Base-by-base conservation (phyloP, 2,113 vertebrate genomes). In the Hyperoodon ampullatus region DNA sequence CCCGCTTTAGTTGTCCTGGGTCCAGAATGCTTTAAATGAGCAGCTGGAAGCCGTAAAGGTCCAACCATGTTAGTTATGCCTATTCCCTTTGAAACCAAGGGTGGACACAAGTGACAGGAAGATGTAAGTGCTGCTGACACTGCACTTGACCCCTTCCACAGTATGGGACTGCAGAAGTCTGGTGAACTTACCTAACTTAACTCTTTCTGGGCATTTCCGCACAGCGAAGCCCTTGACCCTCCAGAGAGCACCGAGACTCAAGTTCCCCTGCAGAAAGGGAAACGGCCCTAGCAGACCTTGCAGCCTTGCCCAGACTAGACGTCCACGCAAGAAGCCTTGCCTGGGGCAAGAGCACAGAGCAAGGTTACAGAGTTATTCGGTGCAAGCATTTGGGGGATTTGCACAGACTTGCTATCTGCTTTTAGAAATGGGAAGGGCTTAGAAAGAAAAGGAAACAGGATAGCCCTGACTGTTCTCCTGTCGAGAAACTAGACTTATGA, bases 31-130 rank as follows among this genome's bases (percentile, higher is more conserved):
- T 98, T 98, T 96, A 98, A 98, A 98, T 98, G 98, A 98, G 98
- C 98, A 98, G 96, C 98, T 97, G 98, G 97, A 97, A 97, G 97
- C 90, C 88, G 80, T 78, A 98, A 97, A 98, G 97, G 97, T 98
- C 98, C 98, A 72, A 65, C 93, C 97, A 97, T 96, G 97, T 98
- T 98, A 98, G 86, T 97, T 96, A 96, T 88, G 98, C 97, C 93
- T 98, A 98, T 97, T 98, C 97, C 97, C 98, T 98, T 97, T 98
- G 98, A 98, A 98, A 98, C 96, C 39, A 0, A 77, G 96, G 97
- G 97, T 98, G 96, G 98, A 98, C 81, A 97, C 96, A 97, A 92
- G 90, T 98, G 98, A 98, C 98, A 98, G 98, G 97, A 98, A 98
- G 98, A 99, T 98, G 97, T 98, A 98, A 97, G 95, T 75, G 97